Evolutionary conservation across 2,888 invertebrate species (phyloP).

Genomic region (Sphinx pinastri): DNA sequence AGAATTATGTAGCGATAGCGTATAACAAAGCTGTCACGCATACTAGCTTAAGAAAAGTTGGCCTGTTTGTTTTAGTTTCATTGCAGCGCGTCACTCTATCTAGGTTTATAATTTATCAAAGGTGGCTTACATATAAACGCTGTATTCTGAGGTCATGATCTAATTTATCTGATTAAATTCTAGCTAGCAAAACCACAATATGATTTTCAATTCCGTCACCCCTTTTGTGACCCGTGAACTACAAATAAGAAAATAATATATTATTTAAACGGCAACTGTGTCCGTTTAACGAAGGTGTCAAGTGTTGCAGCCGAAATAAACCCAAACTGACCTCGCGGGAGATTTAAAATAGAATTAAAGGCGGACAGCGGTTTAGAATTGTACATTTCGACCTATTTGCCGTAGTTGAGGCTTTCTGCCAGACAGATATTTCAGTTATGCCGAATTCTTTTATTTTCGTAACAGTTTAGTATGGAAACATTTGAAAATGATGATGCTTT

Average conservation of each 20-base stretch:
- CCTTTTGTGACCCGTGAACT: neutral
- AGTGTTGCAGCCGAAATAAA: neutral
- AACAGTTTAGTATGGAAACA: too few species aligned
- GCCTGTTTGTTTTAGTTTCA: too few species aligned
- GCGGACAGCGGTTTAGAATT: neutral
- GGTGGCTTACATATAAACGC: neutral
- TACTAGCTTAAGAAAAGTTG: too few species aligned
- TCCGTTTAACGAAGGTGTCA: neutral
- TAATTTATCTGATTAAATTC: constrained; percentile 11
- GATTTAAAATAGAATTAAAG: neutral
- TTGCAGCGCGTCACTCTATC: too few species aligned
- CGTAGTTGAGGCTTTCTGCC: neutral
- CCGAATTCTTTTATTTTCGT: too few species aligned
- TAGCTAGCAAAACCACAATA: too few species aligned
- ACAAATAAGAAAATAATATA: neutral
- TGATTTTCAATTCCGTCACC: neutral
- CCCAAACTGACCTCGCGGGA: neutral
- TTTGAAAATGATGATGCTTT: too few species aligned
- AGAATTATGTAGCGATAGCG: too few species aligned
- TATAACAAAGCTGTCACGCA: too few species aligned
- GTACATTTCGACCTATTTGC: constrained; percentile 1
- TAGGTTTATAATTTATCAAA: too few species aligned
- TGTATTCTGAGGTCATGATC: neutral
- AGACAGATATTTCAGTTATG: neutral
- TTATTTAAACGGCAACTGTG: neutral